Conservation (phyloP, 2,797 vertebrate genomes). For the Catostomus latipinnis region DNA sequence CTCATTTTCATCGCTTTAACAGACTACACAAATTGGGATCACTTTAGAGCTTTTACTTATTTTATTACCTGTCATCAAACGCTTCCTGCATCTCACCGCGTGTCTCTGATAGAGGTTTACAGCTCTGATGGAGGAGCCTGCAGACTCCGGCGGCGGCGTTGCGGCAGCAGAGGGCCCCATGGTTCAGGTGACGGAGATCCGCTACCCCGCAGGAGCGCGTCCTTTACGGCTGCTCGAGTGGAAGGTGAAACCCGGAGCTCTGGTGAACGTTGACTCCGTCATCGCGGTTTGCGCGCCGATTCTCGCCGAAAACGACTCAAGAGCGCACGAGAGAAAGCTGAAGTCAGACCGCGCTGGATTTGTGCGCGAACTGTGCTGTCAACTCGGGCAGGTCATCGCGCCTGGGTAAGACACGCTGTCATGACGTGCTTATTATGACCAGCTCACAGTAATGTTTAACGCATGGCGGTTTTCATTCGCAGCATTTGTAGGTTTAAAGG, state of each 20-base stretch:
- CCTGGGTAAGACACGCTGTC: constrained; percentile 85
- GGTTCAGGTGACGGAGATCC: constrained; percentile 78
- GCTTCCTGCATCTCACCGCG: background rate
- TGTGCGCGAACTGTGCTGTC: constrained; percentile 90
- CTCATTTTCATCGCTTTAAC: background rate
- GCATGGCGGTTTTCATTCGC: background rate
- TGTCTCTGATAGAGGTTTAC: constrained; percentile 44
- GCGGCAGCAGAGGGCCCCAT: constrained; percentile 61
- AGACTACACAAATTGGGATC: background rate
- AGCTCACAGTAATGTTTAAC: background rate
- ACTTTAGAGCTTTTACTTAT: background rate
- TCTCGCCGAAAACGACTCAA: constrained; percentile 63
- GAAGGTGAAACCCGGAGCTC: constrained; percentile 87
- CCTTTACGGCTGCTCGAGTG: constrained; percentile 89
- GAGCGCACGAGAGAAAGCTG: constrained; percentile 82
- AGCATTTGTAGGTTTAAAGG: background rate
- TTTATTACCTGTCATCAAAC: background rate
- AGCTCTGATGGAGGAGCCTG: constrained; percentile 80
- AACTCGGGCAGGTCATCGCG: constrained; percentile 87
- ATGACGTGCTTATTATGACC: background rate
- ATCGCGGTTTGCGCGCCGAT: constrained; percentile 83
- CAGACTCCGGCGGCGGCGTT: constrained; percentile 69
- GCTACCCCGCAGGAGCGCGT: constrained; percentile 78
- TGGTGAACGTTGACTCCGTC: constrained; percentile 90
- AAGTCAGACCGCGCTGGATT: constrained; percentile 92